Evolutionary conservation across 2,888 invertebrate species (phyloP), one percentile per base, ranked within the genome.

Genomic region (Aleiodes testaceus): DNA sequence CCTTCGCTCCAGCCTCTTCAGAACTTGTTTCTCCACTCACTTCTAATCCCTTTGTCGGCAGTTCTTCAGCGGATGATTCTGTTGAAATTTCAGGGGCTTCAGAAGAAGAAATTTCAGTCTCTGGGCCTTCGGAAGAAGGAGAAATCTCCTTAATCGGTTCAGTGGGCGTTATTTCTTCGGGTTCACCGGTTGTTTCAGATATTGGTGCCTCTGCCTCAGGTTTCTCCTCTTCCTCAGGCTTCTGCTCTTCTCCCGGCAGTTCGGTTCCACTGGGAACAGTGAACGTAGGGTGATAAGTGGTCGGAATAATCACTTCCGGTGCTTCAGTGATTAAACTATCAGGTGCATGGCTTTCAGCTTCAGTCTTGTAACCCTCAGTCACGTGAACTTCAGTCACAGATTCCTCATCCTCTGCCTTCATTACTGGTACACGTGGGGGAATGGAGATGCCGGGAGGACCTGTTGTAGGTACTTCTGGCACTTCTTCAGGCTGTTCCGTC

Each of bases 371-470:
- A 16, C 77, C 78, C 73, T 82, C 78, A 0, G 82, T 82, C 6
- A 82, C 72, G 16, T 79, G 78, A 26, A 77, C 42, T 26, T 78
- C 78, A 0, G 78, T 63, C 1, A 81, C 78, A 0, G 81, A 75
- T 64, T 81, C 83, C 18, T 79, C 79, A 44, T 85, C 85, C 69
- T 87, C 85, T 7, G 83, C 81, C 64, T 84, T 86, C 18, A 79
- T 80, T 55, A 79, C 85, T 9, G 84, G 82, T 42, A 80, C 77
- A 53, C 79, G 77, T 12, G 80, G 81, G 5, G 81, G 76, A 45
- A 81, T 76, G 3, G 80, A 79, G 66, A 85, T 84, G 12, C 80
- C 80, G n/a, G 80, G 70, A 20, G 84, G 79, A n/a, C 80, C 79
- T 73, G 79, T 77, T 26, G 72, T 72, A 6, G 79, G 79, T 47